These are phyloP conservation scores for Drosophila littoralis DNA, from an alignment of 1,140 invertebrate genomes.

Conservation along the genomic window DNA sequence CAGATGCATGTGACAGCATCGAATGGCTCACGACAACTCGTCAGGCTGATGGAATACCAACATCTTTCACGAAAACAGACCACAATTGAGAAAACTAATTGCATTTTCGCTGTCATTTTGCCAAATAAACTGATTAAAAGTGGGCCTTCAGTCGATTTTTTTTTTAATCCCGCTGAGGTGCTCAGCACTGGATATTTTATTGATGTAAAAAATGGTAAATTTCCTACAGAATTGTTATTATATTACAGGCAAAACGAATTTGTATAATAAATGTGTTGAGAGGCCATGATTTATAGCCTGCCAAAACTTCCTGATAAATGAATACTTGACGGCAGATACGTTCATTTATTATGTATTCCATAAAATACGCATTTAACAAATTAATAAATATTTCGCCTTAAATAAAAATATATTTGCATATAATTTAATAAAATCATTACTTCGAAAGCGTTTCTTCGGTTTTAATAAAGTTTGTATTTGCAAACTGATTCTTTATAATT, in stretches of 20 bases:
- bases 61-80: background rate
- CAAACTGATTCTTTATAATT: no score
- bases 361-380: constrained; percentile 35
- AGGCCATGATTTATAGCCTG: constrained; percentile 39
- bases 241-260: constrained; percentile 5
- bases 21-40: constrained; percentile 17
- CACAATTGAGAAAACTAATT: constrained; percentile 32
- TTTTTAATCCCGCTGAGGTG: background rate
- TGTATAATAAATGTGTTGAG: constrained; percentile 33
- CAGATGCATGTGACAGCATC: constrained; percentile 60
- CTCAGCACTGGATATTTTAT: background rate
- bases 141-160: background rate
- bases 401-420: constrained; percentile 27
- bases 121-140: constrained; percentile 14
- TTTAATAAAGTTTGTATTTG: no score
- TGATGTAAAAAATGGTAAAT: constrained; percentile 1
- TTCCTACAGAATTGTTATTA: background rate
- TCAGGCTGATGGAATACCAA: constrained; percentile 22
- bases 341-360: constrained; percentile 42
- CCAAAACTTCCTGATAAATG: constrained; percentile 41
- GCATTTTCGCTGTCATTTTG: background rate
- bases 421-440: background rate
- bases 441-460: background rate
- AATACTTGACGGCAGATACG: constrained; percentile 13
- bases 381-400: constrained; percentile 26